phyloP scores from a whole-genome alignment of 1,140 invertebrate genomes.

The Drosophila sucinea region DNA sequence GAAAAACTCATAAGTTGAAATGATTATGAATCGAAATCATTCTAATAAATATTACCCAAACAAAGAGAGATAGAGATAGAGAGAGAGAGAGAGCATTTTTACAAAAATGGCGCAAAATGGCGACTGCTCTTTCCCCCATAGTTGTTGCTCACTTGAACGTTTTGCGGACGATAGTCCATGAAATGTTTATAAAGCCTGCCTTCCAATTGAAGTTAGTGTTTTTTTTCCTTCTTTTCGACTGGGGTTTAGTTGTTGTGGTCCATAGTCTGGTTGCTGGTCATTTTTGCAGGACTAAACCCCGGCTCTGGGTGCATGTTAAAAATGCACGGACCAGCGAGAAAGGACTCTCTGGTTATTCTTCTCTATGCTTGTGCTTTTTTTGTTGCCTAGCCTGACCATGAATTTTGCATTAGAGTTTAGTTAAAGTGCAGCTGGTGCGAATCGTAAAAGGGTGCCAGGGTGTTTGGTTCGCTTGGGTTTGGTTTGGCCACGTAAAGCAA shows the following conservation, averaged over 20 bases:
- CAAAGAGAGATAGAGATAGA: background rate
- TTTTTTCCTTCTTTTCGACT: conserved; percentile 15
- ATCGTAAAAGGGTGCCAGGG: conserved; percentile 30
- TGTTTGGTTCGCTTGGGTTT: background rate
- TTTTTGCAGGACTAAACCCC: conserved; percentile 42
- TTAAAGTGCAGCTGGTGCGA: conserved; percentile 79
- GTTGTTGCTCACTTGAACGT: conserved; percentile 40
- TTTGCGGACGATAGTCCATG: conserved; percentile 22
- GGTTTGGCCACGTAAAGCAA: background rate
- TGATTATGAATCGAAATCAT: background rate
- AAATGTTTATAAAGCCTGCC: conserved; percentile 45
- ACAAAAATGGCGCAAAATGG: background rate
- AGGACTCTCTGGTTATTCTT: conserved; percentile 34
- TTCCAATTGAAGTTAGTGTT: conserved; percentile 40
- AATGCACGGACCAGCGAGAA: conserved; percentile 56
- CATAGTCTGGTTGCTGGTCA: conserved; percentile 59
- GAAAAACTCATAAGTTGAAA: conserved; percentile 1
- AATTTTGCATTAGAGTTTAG: conserved; percentile 80
- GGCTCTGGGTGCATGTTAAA: conserved; percentile 59
- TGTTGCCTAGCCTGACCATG: conserved; percentile 57
- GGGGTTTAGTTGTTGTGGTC: conserved; percentile 51
- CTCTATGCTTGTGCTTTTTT: background rate
- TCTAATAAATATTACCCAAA: conserved; percentile 3
- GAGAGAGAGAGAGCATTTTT: background rate
- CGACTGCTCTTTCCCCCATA: background rate